phyloP scores from a whole-genome alignment of 2,797 vertebrate genomes.

The Myiothlypis coronata region DNA sequence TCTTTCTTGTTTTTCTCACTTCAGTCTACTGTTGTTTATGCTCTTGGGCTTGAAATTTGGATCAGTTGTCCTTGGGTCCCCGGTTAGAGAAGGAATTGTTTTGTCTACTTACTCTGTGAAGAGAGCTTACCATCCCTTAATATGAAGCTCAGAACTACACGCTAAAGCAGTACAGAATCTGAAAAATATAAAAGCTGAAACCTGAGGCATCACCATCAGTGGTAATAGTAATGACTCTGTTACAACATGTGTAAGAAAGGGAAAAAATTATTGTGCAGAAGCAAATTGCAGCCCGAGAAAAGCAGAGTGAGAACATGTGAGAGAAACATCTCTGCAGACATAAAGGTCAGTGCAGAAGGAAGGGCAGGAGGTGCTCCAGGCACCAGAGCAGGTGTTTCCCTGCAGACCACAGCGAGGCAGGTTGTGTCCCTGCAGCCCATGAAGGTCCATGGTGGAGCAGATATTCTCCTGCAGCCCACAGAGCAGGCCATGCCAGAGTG shows the following conservation, averaged over 20 bases:
- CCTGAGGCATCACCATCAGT: neutral
- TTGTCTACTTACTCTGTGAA: neutral
- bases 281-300: neutral
- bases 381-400: neutral
- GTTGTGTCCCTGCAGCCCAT: neutral
- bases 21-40: neutral
- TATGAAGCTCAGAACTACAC: neutral
- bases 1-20: neutral
- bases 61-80: neutral
- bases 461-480: neutral
- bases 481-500: neutral
- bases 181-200: neutral
- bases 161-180: neutral
- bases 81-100: neutral
- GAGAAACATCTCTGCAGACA: neutral
- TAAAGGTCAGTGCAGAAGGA: neutral
- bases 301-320: neutral
- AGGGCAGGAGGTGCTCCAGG: neutral
- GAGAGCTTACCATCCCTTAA: neutral
- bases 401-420: neutral
- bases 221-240: too few species aligned
- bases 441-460: neutral
- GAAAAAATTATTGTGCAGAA: rapidly evolving
- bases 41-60: neutral
- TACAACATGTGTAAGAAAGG: neutral